Conservation (phyloP, 2,113 vertebrate genomes). For the Acrocephalus arundinaceus region DNA sequence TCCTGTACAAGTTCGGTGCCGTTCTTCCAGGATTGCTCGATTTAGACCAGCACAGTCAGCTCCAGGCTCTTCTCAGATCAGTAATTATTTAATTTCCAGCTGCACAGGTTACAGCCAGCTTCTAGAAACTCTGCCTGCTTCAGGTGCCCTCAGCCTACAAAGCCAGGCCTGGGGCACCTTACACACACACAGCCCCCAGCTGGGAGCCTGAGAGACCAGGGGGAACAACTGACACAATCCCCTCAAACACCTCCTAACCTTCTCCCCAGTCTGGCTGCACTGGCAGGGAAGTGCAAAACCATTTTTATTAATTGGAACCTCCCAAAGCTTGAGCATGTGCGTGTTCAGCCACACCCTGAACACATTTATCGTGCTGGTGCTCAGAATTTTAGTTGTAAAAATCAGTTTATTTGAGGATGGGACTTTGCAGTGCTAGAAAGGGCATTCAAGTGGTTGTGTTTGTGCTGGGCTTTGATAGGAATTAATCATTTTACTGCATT, state of each 20-base stretch:
- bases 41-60: neutral
- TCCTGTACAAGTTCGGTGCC: neutral
- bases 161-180: neutral
- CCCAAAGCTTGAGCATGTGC: fast-evolving
- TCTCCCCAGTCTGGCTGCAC: neutral
- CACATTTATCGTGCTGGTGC: neutral
- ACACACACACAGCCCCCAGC: neutral
- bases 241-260: neutral
- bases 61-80: neutral
- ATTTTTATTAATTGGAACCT: neutral
- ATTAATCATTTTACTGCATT: neutral
- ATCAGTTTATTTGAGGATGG: neutral
- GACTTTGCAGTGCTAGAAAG: neutral
- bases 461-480: neutral
- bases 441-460: neutral
- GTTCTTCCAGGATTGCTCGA: neutral
- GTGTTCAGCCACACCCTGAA: neutral
- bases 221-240: neutral
- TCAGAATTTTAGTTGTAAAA: neutral
- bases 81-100: neutral
- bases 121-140: neutral
- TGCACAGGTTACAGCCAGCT: neutral
- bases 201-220: neutral
- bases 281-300: neutral
- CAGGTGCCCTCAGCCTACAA: neutral